phyloP scores from a whole-genome alignment of 2,797 vertebrate species.

The Ciconia nigra region DNA sequence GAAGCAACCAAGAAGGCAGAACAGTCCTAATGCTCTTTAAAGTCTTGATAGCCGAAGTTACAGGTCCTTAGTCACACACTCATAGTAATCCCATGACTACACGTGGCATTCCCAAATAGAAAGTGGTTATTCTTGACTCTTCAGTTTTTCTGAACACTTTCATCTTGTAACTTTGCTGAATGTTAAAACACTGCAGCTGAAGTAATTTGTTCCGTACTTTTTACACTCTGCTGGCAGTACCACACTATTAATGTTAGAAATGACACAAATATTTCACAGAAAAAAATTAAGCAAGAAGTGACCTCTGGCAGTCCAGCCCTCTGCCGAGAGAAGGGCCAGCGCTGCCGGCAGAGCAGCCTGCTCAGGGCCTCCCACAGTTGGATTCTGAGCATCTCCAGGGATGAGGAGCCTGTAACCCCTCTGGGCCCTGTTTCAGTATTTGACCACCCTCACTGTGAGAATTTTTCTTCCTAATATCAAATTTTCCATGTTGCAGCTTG shows the following conservation, averaged over 20 bases:
- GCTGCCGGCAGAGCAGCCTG: neutral
- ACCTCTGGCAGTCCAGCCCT: neutral
- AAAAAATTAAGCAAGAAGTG: fast-evolving
- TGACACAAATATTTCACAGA: neutral
- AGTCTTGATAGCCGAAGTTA: neutral
- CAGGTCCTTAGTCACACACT: neutral
- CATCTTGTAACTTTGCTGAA: neutral
- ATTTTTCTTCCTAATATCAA: neutral
- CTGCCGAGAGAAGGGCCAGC: neutral
- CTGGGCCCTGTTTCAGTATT: neutral
- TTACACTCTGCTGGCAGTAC: no score
- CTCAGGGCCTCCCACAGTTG: neutral
- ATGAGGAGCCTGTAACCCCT: fast-evolving
- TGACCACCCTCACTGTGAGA: constrained; percentile 45
- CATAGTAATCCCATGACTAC: fast-evolving
- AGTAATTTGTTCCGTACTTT: fast-evolving
- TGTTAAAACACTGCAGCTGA: neutral
- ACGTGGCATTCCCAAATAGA: neutral
- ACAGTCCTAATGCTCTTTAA: neutral
- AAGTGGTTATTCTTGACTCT: neutral
- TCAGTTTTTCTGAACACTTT: neutral
- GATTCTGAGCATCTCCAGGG: neutral
- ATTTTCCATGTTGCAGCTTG: neutral
- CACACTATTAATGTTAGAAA: fast-evolving
- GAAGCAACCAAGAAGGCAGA: neutral